Evolutionary conservation across 2,888 invertebrate genomes (phyloP), one percentile per base, ranked within the genome.

Genomic region (Drosophila rubida): DNA sequence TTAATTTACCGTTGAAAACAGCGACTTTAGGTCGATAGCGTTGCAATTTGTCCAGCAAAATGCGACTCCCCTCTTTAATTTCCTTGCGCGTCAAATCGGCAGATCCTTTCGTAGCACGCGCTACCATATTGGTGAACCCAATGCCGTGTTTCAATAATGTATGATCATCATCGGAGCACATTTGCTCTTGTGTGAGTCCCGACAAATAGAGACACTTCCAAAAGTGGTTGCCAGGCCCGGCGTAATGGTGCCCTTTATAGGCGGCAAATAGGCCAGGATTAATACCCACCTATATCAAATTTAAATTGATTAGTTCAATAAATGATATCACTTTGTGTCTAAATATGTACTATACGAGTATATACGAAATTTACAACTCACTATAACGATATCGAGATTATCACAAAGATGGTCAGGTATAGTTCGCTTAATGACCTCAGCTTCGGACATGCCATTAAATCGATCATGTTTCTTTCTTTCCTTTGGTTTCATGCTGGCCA

Each of bases 151-250:
- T 96, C 55, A 98, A 92, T 64, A 99, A 93, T 93, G 97, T 97
- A 91, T 96, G 97, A 92, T 99, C 99, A 92, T 99, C 98, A 89
- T 98, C 97, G 2, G 98, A 98, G 87, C 96, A 97, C 96, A 99
- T 96, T 91, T 97, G 98, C 90, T 98, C 97, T 65, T 97, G 95
- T 13, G 98, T 98, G 62, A 99, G 94, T 6, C 98, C 98, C 48
- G 98, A 97, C 79, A 98, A 93, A 93, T 97, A 98, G 71, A 99
- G 93, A 92, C 98, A 99, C 93, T 98, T 98, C 99, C 99, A 99
- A 93, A 99, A 99, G 93, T 99, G 99, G 93, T 99, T 99, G 45
- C 99, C 99, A 45, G 98, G 98, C 53, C 99, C 99, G 55, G 99
- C 98, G 93, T 99, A 99, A 93, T 99, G 98, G 93, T 99, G 99